These are phyloP conservation scores for Clarias platycephalus DNA, from an alignment of 2,797 vertebrate genomes.

Conservation along the genomic window DNA sequence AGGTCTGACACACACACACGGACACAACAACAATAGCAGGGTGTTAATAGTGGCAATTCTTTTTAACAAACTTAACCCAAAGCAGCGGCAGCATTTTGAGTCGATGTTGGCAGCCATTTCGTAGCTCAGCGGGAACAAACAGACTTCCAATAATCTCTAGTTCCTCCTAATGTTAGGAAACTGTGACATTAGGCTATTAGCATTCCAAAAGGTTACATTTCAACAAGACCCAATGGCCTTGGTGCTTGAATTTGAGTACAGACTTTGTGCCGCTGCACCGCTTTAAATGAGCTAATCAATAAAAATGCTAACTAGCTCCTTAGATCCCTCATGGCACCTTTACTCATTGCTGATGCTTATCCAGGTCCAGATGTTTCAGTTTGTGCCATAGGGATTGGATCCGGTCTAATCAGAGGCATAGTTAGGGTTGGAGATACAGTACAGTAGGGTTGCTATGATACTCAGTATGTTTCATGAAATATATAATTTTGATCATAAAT, in stretches of 20 bases:
- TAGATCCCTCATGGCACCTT: background rate
- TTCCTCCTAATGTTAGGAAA: background rate
- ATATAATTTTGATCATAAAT: background rate
- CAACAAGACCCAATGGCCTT: background rate
- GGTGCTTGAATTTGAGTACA: background rate
- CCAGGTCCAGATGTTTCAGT: background rate
- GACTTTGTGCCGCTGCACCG: background rate
- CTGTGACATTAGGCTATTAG: constrained; percentile 1
- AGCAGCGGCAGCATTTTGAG: background rate
- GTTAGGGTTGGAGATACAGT: background rate
- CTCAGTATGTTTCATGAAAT: background rate
- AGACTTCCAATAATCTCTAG: background rate
- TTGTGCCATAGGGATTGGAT: background rate
- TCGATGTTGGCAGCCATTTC: background rate
- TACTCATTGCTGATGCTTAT: background rate
- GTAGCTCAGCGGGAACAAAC: background rate
- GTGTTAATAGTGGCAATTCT: background rate
- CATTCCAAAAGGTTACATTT: constrained; percentile 9
- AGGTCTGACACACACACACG: constrained; percentile 78
- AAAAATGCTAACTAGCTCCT: background rate
- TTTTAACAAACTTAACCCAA: background rate
- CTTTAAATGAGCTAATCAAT: background rate
- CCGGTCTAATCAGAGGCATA: background rate
- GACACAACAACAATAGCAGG: background rate
- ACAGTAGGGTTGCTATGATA: background rate